These are phyloP conservation scores for Menura novaehollandiae DNA, from an alignment of 2,113 vertebrate genomes.

Conservation along the genomic window DNA sequence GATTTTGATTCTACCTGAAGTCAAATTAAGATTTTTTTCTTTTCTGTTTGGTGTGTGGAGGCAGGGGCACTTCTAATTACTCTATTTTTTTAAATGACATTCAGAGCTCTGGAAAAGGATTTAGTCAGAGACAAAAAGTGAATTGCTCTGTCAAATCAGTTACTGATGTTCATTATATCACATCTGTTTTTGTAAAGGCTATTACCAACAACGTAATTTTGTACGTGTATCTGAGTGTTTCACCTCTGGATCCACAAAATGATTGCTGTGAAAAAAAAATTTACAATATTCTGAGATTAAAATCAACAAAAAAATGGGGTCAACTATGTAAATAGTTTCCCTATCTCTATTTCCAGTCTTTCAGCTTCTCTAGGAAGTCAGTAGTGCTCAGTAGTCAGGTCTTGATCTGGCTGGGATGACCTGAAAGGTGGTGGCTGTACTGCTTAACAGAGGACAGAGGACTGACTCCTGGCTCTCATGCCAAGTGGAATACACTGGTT, in stretches of 20 bases:
- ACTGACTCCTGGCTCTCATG: not conserved
- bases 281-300: not conserved
- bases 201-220: not conserved
- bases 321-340: not conserved
- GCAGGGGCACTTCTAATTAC: not conserved
- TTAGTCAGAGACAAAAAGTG: not conserved
- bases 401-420: not conserved
- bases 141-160: not conserved
- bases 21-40: not conserved
- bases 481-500: not conserved
- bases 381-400: not conserved
- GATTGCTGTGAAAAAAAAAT: not conserved
- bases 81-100: not conserved
- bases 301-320: not conserved
- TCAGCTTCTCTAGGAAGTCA: not conserved
- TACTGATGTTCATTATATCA: not conserved
- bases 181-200: not conserved
- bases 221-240: not conserved
- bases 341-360: accelerated
- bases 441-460: not conserved
- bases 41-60: not conserved
- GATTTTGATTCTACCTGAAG: not conserved
- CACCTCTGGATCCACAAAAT: not conserved
- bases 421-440: not conserved
- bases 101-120: not conserved